Percentiles rank a stretch among this genome's conserved stretches.
phyloP scores from a whole-genome alignment of 2,797 vertebrate genomes.

The Linurgus olivaceus region DNA sequence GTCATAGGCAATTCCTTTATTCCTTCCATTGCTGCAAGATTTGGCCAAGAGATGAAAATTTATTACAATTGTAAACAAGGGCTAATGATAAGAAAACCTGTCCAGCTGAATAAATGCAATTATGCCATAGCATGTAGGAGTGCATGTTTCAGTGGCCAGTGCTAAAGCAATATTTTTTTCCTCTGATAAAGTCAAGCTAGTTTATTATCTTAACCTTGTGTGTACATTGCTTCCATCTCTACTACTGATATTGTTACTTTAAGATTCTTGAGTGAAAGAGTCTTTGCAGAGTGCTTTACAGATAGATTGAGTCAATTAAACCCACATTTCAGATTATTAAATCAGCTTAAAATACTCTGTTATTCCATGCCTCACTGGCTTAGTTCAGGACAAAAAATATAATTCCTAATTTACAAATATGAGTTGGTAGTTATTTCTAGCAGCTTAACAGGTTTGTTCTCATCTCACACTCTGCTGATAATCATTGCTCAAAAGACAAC shows the following conservation, averaged over 20 bases:
- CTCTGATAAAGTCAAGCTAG: background rate
- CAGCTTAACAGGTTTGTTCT: background rate
- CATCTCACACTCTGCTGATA: background rate
- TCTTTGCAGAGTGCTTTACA: background rate
- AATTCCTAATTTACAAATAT: background rate
- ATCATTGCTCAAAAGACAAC: background rate
- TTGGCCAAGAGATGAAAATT: background rate
- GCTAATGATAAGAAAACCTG: background rate
- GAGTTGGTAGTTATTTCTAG: background rate
- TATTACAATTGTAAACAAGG: background rate
- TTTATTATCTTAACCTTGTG: background rate
- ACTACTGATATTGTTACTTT: background rate
- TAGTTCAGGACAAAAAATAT: background rate
- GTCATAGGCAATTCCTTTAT: background rate
- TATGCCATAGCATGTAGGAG: background rate
- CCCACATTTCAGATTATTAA: background rate
- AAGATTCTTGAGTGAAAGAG: background rate
- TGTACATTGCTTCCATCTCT: background rate
- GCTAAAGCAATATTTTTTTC: background rate
- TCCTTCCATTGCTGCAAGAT: background rate
- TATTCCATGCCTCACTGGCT: background rate
- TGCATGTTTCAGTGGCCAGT: background rate
- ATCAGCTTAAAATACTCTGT: background rate
- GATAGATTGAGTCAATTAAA: background rate
- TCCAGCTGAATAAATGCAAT: background rate